Evolutionary conservation across 2,888 invertebrate species (phyloP).

Genomic region (Muscina levida): DNA sequence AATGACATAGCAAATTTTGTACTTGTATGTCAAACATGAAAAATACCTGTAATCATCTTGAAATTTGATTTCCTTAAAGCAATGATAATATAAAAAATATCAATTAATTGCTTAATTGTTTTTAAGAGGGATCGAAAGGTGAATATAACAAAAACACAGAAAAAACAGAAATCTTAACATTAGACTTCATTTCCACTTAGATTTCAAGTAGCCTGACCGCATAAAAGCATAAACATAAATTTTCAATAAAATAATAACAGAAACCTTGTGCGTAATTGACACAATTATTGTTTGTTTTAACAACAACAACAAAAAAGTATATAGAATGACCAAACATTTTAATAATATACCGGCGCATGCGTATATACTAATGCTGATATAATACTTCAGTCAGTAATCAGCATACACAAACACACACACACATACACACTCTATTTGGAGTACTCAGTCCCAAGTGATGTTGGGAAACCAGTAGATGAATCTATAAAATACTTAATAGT

Average conservation of each 20-base stretch:
- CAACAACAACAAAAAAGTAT: no score
- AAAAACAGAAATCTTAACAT: neutral
- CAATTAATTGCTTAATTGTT: neutral
- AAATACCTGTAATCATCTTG: neutral
- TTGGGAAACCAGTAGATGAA: conserved; percentile 34
- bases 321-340: conserved; percentile 42
- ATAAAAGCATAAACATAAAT: neutral
- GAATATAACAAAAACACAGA: neutral
- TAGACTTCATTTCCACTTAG: neutral
- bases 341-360: neutral
- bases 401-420: neutral
- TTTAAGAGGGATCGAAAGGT: neutral
- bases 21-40: neutral
- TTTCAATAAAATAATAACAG: neutral
- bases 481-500: conserved; percentile 15
- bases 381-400: neutral
- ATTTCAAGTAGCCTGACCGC: no score
- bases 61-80: conserved; percentile 23
- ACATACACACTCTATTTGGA: neutral
- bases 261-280: conserved; percentile 46
- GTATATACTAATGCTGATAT: neutral
- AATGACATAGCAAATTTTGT: neutral
- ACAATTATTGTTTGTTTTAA: conserved; percentile 48
- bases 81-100: conserved; percentile 2
- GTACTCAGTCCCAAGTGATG: neutral